phyloP scores from a whole-genome alignment of 2,888 invertebrate species.

The Herminia tarsipennalis region DNA sequence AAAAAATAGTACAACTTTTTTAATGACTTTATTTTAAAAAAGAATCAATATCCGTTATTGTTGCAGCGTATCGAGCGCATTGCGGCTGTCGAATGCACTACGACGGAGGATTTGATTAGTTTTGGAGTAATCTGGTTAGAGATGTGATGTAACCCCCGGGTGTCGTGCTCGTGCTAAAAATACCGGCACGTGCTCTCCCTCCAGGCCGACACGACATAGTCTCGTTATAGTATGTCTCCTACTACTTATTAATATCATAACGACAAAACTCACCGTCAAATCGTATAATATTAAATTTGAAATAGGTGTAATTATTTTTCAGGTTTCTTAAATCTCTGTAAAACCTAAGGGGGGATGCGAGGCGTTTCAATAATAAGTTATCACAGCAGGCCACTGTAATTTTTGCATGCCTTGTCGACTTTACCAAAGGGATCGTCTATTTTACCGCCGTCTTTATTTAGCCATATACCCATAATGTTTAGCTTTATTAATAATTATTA shows the following conservation, averaged over 20 bases:
- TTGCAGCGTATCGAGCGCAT: slow-evolving; percentile 19
- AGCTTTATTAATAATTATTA: no score
- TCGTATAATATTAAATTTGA: background rate
- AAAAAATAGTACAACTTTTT: no score
- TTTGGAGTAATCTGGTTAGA: slow-evolving; percentile 58
- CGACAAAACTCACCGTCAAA: background rate
- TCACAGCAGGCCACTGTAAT: no score
- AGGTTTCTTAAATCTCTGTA: no score
- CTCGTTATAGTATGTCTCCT: slow-evolving; percentile 50
- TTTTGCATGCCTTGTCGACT: no score
- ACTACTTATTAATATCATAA: slow-evolving; percentile 20
- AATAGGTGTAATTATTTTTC: no score
- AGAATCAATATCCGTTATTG: slow-evolving; percentile 21
- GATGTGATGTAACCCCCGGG: slow-evolving; percentile 72
- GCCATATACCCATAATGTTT: no score
- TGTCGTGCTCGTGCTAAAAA: slow-evolving; percentile 74
- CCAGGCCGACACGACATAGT: slow-evolving; percentile 57
- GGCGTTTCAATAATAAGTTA: no score
- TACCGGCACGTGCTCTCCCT: slow-evolving; percentile 69
- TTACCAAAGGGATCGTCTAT: no score
- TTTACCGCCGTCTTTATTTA: no score
- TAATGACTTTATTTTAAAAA: slow-evolving; percentile 9
- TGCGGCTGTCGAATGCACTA: slow-evolving; percentile 25
- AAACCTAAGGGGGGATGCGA: no score
- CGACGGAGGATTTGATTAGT: slow-evolving; percentile 50